phyloP scores from a whole-genome alignment of 1,140 invertebrate genomes.

The Mya arenaria region DNA sequence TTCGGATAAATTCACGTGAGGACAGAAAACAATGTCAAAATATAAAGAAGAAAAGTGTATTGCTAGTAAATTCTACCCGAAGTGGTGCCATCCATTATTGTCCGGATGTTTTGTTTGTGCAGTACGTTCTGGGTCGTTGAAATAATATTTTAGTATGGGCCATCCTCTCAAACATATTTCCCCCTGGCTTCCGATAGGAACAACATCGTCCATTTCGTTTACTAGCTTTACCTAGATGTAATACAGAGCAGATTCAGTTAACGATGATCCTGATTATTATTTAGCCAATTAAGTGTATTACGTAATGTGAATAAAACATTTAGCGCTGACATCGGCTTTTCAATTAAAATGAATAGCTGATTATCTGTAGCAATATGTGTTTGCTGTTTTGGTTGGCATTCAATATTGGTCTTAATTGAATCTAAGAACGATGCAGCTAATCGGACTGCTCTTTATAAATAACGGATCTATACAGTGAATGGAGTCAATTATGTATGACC shows the following conservation, averaged over 20 bases:
- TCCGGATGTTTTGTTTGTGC: not conserved
- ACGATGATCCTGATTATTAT: not conserved
- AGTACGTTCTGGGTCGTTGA: not conserved
- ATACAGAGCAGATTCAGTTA: not conserved
- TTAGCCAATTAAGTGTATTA: not conserved
- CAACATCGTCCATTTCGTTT: not conserved
- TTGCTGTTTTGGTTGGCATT: too few relatives aligned
- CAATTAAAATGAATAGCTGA: not conserved
- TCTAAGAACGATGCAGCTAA: too few relatives aligned
- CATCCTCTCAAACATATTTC: conserved; percentile 37
- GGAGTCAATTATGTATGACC: too few relatives aligned
- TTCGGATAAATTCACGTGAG: too few relatives aligned
- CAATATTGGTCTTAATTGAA: too few relatives aligned
- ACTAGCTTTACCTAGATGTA: conserved; percentile 33
- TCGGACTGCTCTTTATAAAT: too few relatives aligned
- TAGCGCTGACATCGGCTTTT: not conserved
- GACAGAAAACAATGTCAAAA: too few relatives aligned
- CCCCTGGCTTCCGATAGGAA: conserved; percentile 14
- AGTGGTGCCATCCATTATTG: conserved; percentile 38
- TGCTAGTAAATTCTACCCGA: conserved; percentile 25
- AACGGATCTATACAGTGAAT: too few relatives aligned
- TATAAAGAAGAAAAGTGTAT: not conserved
- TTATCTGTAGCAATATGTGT: too few relatives aligned
- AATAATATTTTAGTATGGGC: conserved; percentile 29
- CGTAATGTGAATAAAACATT: not conserved